These are phyloP conservation scores for Gymnogyps californianus DNA, from an alignment of 2,113 vertebrate species.

Conservation along the genomic window DNA sequence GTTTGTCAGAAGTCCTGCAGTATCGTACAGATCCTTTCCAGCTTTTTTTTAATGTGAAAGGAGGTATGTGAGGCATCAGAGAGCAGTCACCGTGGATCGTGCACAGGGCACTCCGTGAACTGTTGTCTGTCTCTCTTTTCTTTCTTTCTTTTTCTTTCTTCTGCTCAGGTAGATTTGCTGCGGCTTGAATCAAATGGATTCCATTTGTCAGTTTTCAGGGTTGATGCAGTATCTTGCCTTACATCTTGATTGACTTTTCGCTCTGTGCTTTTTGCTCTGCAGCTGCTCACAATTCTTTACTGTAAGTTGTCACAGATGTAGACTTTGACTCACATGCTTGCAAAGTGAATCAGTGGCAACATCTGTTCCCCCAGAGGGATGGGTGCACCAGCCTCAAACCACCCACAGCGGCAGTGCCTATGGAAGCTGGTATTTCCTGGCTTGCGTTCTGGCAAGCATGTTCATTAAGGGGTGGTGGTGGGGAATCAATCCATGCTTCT, in stretches of 20 bases:
- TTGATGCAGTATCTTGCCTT: background rate
- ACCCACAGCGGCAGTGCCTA: conserved; percentile 21
- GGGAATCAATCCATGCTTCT: background rate
- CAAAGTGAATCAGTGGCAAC: conserved; percentile 59
- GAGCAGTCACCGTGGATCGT: fast-evolving
- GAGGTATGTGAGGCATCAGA: background rate
- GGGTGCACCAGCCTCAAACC: conserved; percentile 41
- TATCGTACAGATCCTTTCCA: background rate
- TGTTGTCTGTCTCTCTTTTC: background rate
- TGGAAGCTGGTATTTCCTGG: conserved; percentile 55
- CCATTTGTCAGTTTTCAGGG: background rate
- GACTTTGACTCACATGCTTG: conserved; percentile 27
- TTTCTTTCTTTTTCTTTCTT: background rate
- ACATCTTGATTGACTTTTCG: conserved; percentile 28
- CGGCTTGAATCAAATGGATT: background rate
- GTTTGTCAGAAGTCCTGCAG: background rate
- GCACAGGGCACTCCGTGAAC: fast-evolving
- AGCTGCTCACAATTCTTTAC: conserved; percentile 42
- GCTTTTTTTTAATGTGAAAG: background rate
- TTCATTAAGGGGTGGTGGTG: background rate
- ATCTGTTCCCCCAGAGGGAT: conserved; percentile 52
- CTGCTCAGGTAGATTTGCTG: background rate
- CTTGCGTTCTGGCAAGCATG: background rate
- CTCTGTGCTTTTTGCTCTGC: background rate
- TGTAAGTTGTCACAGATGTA: conserved; percentile 54